Conservation (phyloP, 2,797 vertebrate species). For the Enteromius treurensis region DNA sequence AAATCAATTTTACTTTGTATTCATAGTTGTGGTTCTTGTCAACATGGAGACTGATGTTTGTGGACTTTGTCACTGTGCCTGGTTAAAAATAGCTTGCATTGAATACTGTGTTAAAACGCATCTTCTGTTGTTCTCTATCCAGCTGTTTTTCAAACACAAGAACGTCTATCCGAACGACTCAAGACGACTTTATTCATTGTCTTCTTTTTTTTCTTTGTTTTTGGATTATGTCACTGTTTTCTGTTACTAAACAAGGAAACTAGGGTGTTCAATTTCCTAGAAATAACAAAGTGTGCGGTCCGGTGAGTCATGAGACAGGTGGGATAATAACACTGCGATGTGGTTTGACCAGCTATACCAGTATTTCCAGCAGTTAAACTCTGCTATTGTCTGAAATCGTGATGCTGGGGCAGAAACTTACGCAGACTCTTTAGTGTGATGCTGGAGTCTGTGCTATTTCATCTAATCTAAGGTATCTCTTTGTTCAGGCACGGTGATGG, state of each 20-base stretch:
- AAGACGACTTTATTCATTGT: background rate
- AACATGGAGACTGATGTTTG: background rate
- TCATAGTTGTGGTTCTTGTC: background rate
- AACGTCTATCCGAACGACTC: background rate
- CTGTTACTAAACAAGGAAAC: background rate
- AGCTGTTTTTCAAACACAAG: background rate
- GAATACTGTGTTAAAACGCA: background rate
- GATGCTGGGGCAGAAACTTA: too few species aligned
- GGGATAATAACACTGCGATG: too few species aligned
- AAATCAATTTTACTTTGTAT: background rate
- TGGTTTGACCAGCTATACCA: background rate
- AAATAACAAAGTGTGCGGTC: background rate
- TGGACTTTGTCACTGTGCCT: background rate
- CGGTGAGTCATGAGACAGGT: background rate
- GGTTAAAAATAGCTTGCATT: background rate
- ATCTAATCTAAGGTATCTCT: background rate
- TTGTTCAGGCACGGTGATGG: background rate
- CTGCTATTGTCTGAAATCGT: background rate
- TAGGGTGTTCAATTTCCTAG: accelerated
- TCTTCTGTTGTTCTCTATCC: background rate
- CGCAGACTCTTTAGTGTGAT: background rate
- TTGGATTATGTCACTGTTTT: background rate
- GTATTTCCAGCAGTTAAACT: background rate
- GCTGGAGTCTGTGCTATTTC: background rate
- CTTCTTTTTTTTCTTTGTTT: background rate